Percentiles rank a stretch among this genome's conserved stretches.
Evolutionary conservation across 92 coral and sea anemone species (phyloP).

Genomic region (Porites rus): DNA sequence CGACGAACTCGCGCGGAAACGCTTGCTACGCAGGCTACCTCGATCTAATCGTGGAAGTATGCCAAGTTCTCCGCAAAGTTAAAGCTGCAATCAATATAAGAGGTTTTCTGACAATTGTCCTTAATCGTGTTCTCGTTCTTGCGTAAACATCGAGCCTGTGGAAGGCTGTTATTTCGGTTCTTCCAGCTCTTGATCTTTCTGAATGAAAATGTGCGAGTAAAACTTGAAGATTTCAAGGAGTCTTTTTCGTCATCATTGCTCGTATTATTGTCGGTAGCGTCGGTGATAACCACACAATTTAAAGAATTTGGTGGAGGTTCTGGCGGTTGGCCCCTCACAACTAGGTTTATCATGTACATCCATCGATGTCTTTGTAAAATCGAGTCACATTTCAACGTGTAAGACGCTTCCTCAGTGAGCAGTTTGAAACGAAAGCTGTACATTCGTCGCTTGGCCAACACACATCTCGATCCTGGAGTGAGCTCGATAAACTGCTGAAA

Average conservation of each 20-base stretch:
- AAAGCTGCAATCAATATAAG: not conserved
- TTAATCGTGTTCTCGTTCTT: constrained; percentile 4
- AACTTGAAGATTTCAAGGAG: constrained; percentile 27
- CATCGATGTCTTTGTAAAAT: constrained; percentile 39
- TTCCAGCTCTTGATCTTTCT: constrained; percentile 15
- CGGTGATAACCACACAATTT: not conserved
- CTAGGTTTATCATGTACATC: constrained; percentile 55
- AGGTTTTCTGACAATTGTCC: not conserved
- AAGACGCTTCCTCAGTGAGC: constrained; percentile 1
- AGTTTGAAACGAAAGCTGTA: constrained; percentile 50
- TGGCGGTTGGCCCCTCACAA: constrained; percentile 30
- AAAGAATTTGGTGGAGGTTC: constrained; percentile 38
- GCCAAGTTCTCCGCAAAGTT: constrained; percentile 36
- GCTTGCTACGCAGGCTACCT: too few relatives aligned
- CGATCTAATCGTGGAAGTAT: constrained; percentile 4
- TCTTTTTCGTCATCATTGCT: not conserved
- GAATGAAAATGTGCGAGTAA: constrained; percentile 23
- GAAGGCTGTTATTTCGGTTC: constrained; percentile 25
- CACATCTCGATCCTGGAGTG: constrained; percentile 39
- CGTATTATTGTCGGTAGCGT: not conserved
- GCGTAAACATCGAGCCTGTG: constrained; percentile 6
- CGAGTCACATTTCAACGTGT: constrained; percentile 40
- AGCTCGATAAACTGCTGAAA: constrained; percentile 37
- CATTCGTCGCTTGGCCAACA: constrained; percentile 43
- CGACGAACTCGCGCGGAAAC: too few relatives aligned